Conservation (phyloP, 2,113 vertebrate genomes). For the Aldabrachelys gigantea region DNA sequence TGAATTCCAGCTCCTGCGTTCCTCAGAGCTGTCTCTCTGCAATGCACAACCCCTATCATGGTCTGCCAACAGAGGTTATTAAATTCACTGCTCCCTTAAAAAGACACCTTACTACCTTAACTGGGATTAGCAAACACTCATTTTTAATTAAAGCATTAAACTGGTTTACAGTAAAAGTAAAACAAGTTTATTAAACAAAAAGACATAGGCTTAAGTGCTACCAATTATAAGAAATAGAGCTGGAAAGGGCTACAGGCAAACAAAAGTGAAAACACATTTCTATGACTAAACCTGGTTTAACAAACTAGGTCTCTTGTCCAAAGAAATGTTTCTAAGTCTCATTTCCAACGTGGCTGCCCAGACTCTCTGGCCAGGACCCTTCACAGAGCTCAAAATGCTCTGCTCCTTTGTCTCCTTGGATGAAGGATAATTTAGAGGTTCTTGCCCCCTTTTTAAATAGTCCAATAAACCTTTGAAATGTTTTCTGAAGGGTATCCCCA, state of each 20-base stretch:
- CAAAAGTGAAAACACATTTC: neutral
- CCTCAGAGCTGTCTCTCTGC: neutral
- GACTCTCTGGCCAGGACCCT: neutral
- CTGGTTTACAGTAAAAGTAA: neutral
- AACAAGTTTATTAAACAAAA: neutral
- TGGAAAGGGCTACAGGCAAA: neutral
- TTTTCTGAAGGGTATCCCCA: neutral
- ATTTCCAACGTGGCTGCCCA: neutral
- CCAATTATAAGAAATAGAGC: neutral
- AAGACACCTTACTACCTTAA: neutral
- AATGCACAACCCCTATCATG: too few relatives aligned
- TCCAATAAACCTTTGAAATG: neutral
- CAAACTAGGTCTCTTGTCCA: neutral
- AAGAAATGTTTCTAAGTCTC: neutral
- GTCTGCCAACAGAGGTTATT: too few relatives aligned
- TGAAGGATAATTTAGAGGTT: too few relatives aligned
- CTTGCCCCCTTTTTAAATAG: too few relatives aligned
- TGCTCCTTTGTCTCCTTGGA: too few relatives aligned
- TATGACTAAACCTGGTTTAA: neutral
- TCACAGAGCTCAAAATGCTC: too few relatives aligned
- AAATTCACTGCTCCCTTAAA: too few relatives aligned
- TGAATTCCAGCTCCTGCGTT: neutral
- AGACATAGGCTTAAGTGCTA: neutral
- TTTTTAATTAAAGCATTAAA: neutral
- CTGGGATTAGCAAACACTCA: neutral